phyloP scores from a whole-genome alignment of 2,113 vertebrate species.

The Calyptommatus sinebrachiatus region DNA sequence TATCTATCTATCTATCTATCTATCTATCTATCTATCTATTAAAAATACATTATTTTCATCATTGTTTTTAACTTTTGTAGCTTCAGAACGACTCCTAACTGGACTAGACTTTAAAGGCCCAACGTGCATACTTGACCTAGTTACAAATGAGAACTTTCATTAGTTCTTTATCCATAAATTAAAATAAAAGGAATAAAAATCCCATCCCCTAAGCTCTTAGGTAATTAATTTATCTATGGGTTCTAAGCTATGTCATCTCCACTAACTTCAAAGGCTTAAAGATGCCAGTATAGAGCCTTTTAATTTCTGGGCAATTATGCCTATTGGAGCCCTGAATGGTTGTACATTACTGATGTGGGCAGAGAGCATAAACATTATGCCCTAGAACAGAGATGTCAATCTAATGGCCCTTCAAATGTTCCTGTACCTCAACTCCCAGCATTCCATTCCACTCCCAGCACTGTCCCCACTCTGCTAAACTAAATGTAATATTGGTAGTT shows the following conservation, averaged over 20 bases:
- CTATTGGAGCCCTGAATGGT: not conserved
- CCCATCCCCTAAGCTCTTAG: conserved; percentile 53
- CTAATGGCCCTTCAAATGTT: no score
- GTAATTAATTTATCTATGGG: conserved; percentile 63
- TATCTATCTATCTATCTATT: no score
- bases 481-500: no score
- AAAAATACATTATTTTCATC: not conserved
- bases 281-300: not conserved
- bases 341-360: no score
- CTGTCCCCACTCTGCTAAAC: no score
- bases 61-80: not conserved
- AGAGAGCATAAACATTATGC: no score
- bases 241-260: conserved; percentile 25
- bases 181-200: not conserved
- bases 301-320: not conserved
- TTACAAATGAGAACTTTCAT: conserved; percentile 57
- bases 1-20: no score
- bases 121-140: conserved; percentile 54
- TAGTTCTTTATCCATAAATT: conserved; percentile 18
- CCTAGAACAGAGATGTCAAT: no score
- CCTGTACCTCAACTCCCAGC: no score
- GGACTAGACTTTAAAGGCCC: conserved; percentile 27
- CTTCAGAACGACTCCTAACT: conserved; percentile 33
- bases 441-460: no score
- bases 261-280: conserved; percentile 44